Evolutionary conservation across 2,113 vertebrate species (phyloP), one percentile per base, ranked within the genome.

Genomic region (Eretmodus cyanostictus): DNA sequence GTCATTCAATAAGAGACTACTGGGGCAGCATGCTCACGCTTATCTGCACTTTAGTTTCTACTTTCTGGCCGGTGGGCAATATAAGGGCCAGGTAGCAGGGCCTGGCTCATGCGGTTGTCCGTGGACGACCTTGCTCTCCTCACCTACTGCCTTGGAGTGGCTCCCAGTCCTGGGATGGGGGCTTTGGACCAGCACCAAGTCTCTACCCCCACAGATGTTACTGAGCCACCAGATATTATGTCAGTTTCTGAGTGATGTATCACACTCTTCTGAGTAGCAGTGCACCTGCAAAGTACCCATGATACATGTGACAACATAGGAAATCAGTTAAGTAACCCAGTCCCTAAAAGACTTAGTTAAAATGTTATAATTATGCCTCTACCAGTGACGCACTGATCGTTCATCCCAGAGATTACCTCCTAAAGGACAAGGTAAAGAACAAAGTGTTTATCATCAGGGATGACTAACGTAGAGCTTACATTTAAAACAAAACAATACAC

Each of bases 61-160:
- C 91, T 93, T 91, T 94, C 82, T 92, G 91, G 93, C 92, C 54
- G 68, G 78, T 80, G 89, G 93, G 91, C 95, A 84, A 31, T 83
- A 89, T 59, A 47, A 89, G 89, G 95, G 93, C 94, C 94, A 95
- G 94, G 94, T 96, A 95, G 89, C 92, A 34, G 89, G 89, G 92
- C 91, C 93, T 80, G 91, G 95, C 95, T 96, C 95, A 89, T 91
- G 94, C 86, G 84, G 93, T 93, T 96, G 96, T 96, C 96, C 96
- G 91, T 96, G 96, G 96, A 97, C 94, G 96, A 97, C 96, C 96
- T 97, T 97, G 96, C 96, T 96, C 96, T 90, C 91, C 93, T 97
- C 96, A 97, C 96, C 96, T 95, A 91, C 94, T 88, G 95, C 93
- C 96, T 97, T 97, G 96, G 96, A 97, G 96, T 92, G 93, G 92